phyloP scores from a whole-genome alignment of 2,113 vertebrate genomes.

The Oplegnathus fasciatus region DNA sequence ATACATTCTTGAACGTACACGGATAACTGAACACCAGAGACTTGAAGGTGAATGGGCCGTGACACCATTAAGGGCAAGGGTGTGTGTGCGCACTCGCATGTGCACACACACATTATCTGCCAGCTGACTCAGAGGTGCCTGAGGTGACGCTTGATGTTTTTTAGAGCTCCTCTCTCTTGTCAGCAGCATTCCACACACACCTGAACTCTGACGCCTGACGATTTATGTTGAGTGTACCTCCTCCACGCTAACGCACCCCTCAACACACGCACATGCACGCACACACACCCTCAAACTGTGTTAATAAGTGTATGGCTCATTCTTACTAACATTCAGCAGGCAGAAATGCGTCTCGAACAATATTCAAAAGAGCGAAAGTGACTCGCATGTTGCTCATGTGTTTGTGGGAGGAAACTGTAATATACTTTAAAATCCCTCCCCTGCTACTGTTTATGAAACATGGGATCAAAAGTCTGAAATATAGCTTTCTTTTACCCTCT shows the following conservation, averaged over 20 bases:
- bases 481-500: background rate
- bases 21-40: constrained; percentile 18
- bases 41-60: constrained; percentile 49
- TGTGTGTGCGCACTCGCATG: no score
- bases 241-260: background rate
- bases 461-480: constrained; percentile 1
- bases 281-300: background rate
- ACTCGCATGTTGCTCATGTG: constrained; percentile 2
- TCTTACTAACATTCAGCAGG: background rate
- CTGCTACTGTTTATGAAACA: background rate
- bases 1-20: constrained; percentile 10
- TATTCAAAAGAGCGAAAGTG: background rate
- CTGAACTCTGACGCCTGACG: constrained; percentile 43
- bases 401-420: background rate
- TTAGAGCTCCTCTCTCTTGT: constrained; percentile 45
- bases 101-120: constrained; percentile 20
- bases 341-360: background rate
- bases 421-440: background rate
- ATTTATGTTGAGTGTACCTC: constrained; percentile 38
- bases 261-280: background rate
- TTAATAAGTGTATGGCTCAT: background rate
- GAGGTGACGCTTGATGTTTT: constrained; percentile 57
- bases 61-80: constrained; percentile 28
- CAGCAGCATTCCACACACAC: constrained; percentile 74
- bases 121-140: constrained; percentile 72